Evolutionary conservation across 2,888 invertebrate species (phyloP), one percentile per base, ranked within the genome.

Genomic region (Drosophila neonasuta): DNA sequence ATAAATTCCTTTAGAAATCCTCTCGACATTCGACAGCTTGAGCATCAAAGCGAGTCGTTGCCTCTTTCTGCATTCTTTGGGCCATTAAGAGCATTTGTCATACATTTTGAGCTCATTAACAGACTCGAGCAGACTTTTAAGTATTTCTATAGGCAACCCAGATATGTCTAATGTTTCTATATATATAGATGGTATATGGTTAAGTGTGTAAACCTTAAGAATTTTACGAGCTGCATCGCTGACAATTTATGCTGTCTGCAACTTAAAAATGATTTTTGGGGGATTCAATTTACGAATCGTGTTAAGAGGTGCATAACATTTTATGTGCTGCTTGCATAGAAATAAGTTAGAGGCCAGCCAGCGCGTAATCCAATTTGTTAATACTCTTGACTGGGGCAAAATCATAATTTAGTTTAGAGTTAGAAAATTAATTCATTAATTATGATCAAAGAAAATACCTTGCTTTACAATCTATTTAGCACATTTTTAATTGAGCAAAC

Each of bases 51-150:
- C 24, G 75, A 75, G 56, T 68, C 64, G 54, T 15, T 39, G 51
- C 30, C 50, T 51, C 17, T 36, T n/a, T 11, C 36, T 36, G 15
- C 50, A 61, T 68, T 68, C 57, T 34, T 36, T 55, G 63, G 57
- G 13, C 56, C 81, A 80, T 80, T 84, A 65, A 70, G 54, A 77
- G 46, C 77, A 81, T 84, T 80, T 80, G 80, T 84, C 84, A 84
- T 79, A 71, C 57, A 74, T 74, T 69, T 65, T 30, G 46, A 52
- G 64, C 78, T 77, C 70, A 75, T 74, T 71, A 71, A 63, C 55
- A 51, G 6, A 55, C 59, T 36, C 57, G 20, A 44, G 61, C 58
- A 56, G 61, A 46, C 41, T 69, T 42, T 61, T 63, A 44, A 51
- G 58, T 20, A 62, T 70, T 66, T 66, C 68, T 56, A 62, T 55